Percentiles rank a stretch among this genome's conserved stretches.
Evolutionary conservation across 1,140 invertebrate genomes (phyloP).

Genomic region (Paracyclopina nana): DNA sequence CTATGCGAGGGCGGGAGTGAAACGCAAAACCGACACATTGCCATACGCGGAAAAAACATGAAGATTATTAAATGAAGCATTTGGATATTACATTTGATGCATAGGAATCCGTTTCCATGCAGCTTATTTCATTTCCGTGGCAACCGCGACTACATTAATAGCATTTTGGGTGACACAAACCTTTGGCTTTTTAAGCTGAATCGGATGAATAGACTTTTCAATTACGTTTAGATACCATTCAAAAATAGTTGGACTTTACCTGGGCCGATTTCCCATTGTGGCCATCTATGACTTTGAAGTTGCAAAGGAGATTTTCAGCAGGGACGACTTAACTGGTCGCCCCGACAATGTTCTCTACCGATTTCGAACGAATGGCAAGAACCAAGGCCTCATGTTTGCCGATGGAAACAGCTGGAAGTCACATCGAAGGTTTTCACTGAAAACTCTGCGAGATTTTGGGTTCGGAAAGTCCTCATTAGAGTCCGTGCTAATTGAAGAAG

Average conservation of each 20-base stretch:
- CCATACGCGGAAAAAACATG: no score
- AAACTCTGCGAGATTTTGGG: slow-evolving; percentile 25
- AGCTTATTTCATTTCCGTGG: no score
- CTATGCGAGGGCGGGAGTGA: no score
- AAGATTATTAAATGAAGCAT: no score
- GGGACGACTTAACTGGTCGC: slow-evolving; percentile 5
- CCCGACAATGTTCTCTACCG: background rate
- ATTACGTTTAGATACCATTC: no score
- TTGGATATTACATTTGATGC: no score
- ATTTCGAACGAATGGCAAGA: background rate
- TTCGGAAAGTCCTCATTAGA: slow-evolving; percentile 26
- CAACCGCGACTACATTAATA: no score
- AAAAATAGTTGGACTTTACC: background rate
- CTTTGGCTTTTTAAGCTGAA: no score
- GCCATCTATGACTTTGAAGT: slow-evolving; percentile 9
- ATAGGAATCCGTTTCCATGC: no score
- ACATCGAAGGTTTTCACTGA: slow-evolving; percentile 25
- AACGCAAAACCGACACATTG: no score
- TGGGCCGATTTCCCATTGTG: background rate
- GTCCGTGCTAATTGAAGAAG: slow-evolving; percentile 24
- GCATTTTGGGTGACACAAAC: no score
- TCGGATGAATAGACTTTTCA: no score
- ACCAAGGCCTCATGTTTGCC: slow-evolving; percentile 2
- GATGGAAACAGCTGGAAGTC: slow-evolving; percentile 24
- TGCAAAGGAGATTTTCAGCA: background rate